Conservation (phyloP, 2,797 vertebrate species). For the Macropus fuliginosus region DNA sequence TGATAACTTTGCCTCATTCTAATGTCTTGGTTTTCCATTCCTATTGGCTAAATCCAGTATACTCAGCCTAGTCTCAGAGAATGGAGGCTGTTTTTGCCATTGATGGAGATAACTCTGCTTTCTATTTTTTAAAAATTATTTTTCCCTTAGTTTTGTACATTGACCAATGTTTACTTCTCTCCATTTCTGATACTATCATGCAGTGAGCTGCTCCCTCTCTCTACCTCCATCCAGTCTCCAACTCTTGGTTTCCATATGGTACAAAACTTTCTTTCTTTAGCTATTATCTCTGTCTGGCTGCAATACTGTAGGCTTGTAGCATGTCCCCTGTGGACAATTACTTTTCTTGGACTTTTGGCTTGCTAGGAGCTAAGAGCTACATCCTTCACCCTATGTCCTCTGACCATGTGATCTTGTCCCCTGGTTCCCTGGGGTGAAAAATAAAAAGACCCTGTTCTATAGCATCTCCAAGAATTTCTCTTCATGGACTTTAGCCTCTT, state of each 20-base stretch:
- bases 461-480: neutral
- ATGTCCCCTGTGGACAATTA: neutral
- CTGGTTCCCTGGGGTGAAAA: neutral
- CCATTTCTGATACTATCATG: neutral
- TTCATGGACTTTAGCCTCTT: neutral
- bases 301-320: neutral
- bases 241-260: neutral
- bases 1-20: neutral
- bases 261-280: neutral
- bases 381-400: neutral
- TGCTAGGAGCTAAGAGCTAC: neutral
- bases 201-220: too few species aligned
- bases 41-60: neutral
- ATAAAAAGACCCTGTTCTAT: neutral
- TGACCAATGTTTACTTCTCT: neutral
- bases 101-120: neutral
- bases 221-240: neutral
- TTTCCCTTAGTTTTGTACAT: neutral
- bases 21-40: neutral
- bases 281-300: neutral
- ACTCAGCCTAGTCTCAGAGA: neutral
- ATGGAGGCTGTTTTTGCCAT: neutral
- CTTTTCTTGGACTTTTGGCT: neutral
- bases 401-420: neutral
- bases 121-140: neutral